Percentiles rank a stretch among this genome's conserved stretches.
Evolutionary conservation across 2,888 invertebrate species (phyloP).

Genomic region (Tenthredo amoena): DNA sequence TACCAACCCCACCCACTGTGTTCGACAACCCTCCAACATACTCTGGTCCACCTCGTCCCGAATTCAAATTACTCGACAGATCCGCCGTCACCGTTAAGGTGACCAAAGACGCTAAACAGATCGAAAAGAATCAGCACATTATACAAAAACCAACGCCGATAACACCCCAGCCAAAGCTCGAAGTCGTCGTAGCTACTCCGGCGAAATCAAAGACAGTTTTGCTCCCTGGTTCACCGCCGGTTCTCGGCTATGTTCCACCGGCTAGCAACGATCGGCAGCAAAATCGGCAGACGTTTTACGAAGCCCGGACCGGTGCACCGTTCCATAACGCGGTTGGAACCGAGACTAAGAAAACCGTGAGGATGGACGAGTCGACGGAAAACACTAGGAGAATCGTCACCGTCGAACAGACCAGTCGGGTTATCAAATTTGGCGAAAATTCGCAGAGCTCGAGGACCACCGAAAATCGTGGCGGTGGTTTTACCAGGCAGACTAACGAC

Average conservation of each 20-base stretch:
- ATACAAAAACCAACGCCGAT: conserved; percentile 63
- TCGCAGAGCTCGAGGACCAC: conserved; percentile 23
- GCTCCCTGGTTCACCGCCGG: conserved; percentile 82
- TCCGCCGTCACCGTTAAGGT: conserved; percentile 66
- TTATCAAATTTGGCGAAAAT: conserved; percentile 83
- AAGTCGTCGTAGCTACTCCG: conserved; percentile 56
- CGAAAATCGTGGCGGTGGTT: conserved; percentile 22
- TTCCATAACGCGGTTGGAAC: conserved; percentile 83
- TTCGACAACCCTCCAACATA: conserved; percentile 79
- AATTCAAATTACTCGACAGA: conserved; percentile 82
- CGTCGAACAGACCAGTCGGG: conserved; percentile 85
- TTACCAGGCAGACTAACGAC: conserved; percentile 29
- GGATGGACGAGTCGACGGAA: conserved; percentile 86
- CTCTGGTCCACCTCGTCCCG: conserved; percentile 79
- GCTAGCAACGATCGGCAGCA: conserved; percentile 62
- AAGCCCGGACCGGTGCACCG: conserved; percentile 80
- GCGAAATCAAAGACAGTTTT: conserved; percentile 76
- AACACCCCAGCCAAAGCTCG: conserved; percentile 52
- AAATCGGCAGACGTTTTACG: conserved; percentile 80
- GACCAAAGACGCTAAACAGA: conserved; percentile 54
- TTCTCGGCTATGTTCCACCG: conserved; percentile 81
- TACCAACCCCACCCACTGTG: conserved; percentile 81
- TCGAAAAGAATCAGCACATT: conserved; percentile 71
- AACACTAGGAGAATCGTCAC: conserved; percentile 84
- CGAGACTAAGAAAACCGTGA: conserved; percentile 85